These are phyloP conservation scores for Gorsachius goisagi DNA, from an alignment of 2,113 vertebrate species.

Conservation along the genomic window DNA sequence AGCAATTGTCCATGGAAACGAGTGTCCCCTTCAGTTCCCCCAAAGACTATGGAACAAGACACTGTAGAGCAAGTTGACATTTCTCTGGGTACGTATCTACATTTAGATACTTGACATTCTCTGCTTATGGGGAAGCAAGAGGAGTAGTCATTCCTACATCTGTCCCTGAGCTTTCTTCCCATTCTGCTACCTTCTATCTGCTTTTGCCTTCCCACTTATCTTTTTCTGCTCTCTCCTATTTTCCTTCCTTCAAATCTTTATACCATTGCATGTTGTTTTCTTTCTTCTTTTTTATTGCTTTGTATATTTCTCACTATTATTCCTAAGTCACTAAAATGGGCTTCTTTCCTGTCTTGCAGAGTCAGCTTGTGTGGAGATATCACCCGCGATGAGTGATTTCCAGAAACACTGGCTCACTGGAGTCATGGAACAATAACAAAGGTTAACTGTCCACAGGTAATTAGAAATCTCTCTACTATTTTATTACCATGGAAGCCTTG, in stretches of 20 bases:
- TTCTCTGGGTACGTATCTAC: not conserved
- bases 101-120: not conserved
- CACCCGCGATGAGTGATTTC: not conserved
- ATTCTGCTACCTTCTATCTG: not conserved
- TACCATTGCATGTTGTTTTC: not conserved
- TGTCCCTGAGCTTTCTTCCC: not conserved
- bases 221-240: not conserved
- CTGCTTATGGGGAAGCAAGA: not conserved
- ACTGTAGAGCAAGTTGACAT: not conserved
- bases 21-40: not conserved
- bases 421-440: not conserved
- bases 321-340: not conserved
- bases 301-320: not conserved
- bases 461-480: not conserved
- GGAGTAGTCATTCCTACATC: not conserved
- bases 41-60: not conserved
- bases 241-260: not conserved
- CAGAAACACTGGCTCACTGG: not conserved
- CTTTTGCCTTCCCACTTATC: not conserved
- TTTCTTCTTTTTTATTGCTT: not conserved
- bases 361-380: not conserved
- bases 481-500: not conserved
- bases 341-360: not conserved
- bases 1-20: not conserved
- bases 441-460: not conserved